Evolutionary conservation across 2,113 vertebrate species (phyloP).

Genomic region (Patagioenas fasciata): DNA sequence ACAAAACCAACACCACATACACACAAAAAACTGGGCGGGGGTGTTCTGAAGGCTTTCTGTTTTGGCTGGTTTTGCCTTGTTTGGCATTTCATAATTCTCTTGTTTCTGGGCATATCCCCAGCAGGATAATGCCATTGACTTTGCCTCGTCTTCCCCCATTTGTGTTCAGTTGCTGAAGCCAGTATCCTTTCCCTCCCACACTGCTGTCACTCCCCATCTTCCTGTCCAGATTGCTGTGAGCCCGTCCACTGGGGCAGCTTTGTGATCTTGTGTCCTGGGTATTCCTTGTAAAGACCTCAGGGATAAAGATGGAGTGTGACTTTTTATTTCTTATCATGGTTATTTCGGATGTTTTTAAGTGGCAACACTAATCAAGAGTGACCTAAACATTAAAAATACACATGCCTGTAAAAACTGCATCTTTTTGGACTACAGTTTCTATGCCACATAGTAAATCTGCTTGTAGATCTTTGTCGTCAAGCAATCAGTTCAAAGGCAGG

Average conservation of each 20-base stretch:
- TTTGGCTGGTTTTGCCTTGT: background rate
- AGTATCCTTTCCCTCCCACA: accelerated
- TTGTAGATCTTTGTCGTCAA: background rate
- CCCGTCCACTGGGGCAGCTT: background rate
- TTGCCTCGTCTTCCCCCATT: background rate
- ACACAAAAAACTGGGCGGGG: background rate
- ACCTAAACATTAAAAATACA: background rate
- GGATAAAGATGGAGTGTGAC: background rate
- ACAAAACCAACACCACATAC: no score
- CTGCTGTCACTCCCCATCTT: background rate
- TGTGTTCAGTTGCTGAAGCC: accelerated
- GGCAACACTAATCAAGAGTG: background rate
- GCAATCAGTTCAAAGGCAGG: background rate
- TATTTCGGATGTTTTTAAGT: background rate
- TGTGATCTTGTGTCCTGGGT: accelerated
- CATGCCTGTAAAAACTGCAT: background rate
- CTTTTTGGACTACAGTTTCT: background rate
- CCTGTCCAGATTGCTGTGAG: accelerated
- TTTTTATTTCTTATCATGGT: background rate
- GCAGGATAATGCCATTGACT: background rate
- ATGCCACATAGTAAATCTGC: background rate
- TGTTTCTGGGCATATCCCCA: accelerated
- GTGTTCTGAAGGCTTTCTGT: background rate
- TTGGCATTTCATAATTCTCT: background rate
- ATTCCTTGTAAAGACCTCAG: no score